Evolutionary conservation across 2,797 vertebrate genomes (phyloP).

Genomic region (Betta splendens): DNA sequence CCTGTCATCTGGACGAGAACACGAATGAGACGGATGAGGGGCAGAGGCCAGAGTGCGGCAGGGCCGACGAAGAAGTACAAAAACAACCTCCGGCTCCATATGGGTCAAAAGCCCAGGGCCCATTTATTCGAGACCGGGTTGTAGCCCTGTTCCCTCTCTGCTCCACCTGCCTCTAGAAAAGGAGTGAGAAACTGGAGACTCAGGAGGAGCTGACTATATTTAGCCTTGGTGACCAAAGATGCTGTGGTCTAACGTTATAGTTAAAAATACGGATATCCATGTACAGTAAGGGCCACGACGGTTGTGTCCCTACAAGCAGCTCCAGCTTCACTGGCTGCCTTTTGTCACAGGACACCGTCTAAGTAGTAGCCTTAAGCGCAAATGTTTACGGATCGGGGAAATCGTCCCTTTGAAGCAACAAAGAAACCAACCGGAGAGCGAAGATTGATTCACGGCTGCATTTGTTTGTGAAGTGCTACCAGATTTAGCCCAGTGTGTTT

Average conservation of each 20-base stretch:
- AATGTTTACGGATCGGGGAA: conserved; percentile 10
- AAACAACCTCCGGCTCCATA: conserved; percentile 69
- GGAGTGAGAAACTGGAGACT: conserved; percentile 81
- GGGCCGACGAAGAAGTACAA: conserved; percentile 46
- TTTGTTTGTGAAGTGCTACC: conserved; percentile 66
- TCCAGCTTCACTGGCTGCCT: neutral
- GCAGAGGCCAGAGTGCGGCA: conserved; percentile 43
- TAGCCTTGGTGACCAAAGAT: conserved; percentile 72
- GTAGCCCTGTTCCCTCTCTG: conserved; percentile 46
- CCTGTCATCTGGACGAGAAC: conserved; percentile 74
- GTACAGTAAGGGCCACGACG: conserved; percentile 68
- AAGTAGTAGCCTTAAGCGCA: conserved; percentile 1
- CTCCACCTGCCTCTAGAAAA: conserved; percentile 79
- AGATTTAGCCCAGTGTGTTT: conserved; percentile 73
- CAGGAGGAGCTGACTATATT: conserved; percentile 72
- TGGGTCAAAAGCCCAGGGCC: conserved; percentile 73
- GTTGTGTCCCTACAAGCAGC: conserved; percentile 40
- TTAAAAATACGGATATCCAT: conserved; percentile 82
- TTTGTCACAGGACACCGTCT: neutral
- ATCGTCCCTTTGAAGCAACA: neutral
- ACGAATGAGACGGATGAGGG: conserved; percentile 66
- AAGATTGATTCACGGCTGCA: conserved; percentile 49
- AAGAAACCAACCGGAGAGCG: conserved; percentile 3
- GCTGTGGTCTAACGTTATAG: conserved; percentile 78
- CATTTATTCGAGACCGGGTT: conserved; percentile 71